Conservation (phyloP, 2,888 invertebrate species). For the Aphodius sticticus region DNA sequence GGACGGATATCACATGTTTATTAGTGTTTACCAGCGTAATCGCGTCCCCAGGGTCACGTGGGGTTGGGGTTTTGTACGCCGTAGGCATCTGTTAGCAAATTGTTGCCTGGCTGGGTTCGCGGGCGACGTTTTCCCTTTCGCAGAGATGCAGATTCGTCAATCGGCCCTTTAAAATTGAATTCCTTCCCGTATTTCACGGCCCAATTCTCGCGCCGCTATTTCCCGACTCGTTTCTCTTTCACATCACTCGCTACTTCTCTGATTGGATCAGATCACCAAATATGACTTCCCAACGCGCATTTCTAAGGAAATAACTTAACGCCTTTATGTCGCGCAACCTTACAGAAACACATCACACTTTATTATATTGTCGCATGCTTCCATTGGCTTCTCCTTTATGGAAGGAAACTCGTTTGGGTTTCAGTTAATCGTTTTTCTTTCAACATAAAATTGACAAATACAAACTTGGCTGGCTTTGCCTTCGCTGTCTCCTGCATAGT, state of each 20-base stretch:
- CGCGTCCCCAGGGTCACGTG: constrained; percentile 15
- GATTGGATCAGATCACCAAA: constrained; percentile 17
- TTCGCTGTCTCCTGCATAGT: too few relatives aligned
- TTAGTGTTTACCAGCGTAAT: constrained; percentile 36
- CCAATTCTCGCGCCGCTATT: constrained; percentile 10
- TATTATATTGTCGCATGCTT: neutral
- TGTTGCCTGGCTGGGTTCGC: neutral
- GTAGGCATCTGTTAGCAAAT: constrained; percentile 16
- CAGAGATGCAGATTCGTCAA: constrained; percentile 7
- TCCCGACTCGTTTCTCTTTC: constrained; percentile 9
- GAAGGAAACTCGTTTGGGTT: neutral
- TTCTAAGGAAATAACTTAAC: neutral
- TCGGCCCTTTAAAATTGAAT: constrained; percentile 21
- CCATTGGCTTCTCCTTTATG: neutral
- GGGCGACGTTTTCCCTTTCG: constrained; percentile 9
- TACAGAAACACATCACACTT: neutral
- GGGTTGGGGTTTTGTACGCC: constrained; percentile 16
- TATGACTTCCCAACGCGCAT: neutral
- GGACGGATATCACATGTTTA: constrained; percentile 39
- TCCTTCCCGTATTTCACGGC: constrained; percentile 16
- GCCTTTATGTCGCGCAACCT: neutral
- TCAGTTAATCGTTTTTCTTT: neutral
- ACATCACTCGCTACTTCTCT: constrained; percentile 10
- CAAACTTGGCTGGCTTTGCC: too few relatives aligned
- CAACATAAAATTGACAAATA: neutral